Evolutionary conservation across 2,797 vertebrate genomes (phyloP).

Genomic region (Synaphobranchus kaupii): DNA sequence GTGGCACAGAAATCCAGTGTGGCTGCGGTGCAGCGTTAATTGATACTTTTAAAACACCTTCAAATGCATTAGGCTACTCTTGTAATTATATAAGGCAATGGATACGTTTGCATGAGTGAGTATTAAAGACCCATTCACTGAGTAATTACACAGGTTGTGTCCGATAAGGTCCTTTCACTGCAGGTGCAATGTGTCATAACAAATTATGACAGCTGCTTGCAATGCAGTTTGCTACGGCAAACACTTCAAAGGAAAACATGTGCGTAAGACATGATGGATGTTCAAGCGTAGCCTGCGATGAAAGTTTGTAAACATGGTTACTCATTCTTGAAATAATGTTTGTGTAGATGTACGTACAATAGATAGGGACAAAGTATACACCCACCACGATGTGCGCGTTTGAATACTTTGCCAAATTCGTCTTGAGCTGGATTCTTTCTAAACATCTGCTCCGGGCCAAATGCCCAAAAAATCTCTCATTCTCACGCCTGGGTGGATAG

Average conservation of each 20-base stretch:
- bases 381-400: background rate
- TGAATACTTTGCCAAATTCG: background rate
- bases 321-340: background rate
- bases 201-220: background rate
- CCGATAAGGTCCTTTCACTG: background rate
- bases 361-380: background rate
- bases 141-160: background rate
- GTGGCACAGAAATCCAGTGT: background rate
- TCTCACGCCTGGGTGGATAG: constrained; percentile 52
- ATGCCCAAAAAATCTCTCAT: constrained; percentile 53
- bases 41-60: background rate
- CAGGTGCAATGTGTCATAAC: background rate
- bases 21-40: background rate
- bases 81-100: background rate
- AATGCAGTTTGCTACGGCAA: background rate
- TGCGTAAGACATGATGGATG: background rate
- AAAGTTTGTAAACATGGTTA: background rate
- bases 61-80: background rate
- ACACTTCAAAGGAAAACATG: background rate
- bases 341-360: background rate
- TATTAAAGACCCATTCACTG: background rate
- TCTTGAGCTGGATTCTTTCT: constrained; percentile 1
- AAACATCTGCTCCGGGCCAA: constrained; percentile 61
- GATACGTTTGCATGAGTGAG: background rate
- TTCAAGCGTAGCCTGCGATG: background rate